Percentiles rank a stretch among this genome's conserved stretches.
Evolutionary conservation across 1,140 invertebrate species (phyloP).

Genomic region (Diachasmimorpha longicaudata): DNA sequence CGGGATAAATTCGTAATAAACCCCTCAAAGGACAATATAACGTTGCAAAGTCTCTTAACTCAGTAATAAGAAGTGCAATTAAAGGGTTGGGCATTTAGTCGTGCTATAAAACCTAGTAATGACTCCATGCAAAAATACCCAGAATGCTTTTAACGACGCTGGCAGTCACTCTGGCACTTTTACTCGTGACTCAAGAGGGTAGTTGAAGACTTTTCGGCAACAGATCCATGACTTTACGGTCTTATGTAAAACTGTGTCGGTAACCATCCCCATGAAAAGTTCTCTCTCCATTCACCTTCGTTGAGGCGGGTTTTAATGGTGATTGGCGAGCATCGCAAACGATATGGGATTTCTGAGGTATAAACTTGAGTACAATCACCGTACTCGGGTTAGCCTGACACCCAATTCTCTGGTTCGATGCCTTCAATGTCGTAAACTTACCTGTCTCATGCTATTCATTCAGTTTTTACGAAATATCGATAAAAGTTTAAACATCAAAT

Average conservation of each 20-base stretch:
- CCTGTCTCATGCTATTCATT: background rate
- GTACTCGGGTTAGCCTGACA: conserved; percentile 26
- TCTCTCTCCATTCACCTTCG: background rate
- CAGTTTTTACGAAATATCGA: background rate
- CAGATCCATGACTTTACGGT: conserved; percentile 34
- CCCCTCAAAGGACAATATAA: conserved; percentile 16
- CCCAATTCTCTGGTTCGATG: conserved; percentile 32
- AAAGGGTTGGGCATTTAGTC: conserved; percentile 31
- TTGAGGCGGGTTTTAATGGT: conserved; percentile 31
- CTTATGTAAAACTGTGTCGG: conserved; percentile 35
- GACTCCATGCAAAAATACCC: conserved; percentile 36
- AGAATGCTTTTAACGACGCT: conserved; percentile 35
- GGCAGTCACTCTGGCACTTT: conserved; percentile 18
- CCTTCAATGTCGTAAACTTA: conserved; percentile 32
- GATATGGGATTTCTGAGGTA: conserved; percentile 33
- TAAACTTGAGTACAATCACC: conserved; percentile 24
- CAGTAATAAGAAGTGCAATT: conserved; percentile 33
- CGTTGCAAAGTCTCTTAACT: conserved; percentile 34
- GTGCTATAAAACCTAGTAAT: conserved; percentile 29
- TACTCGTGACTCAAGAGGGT: background rate
- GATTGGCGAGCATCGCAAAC: conserved; percentile 32
- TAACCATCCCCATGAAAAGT: conserved; percentile 16
- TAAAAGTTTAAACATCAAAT: conserved; percentile 5
- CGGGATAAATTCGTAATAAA: background rate
- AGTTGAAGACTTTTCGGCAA: conserved; percentile 28